Conservation (phyloP, 1,140 invertebrate species). For the Doryteuthis pealeii region DNA sequence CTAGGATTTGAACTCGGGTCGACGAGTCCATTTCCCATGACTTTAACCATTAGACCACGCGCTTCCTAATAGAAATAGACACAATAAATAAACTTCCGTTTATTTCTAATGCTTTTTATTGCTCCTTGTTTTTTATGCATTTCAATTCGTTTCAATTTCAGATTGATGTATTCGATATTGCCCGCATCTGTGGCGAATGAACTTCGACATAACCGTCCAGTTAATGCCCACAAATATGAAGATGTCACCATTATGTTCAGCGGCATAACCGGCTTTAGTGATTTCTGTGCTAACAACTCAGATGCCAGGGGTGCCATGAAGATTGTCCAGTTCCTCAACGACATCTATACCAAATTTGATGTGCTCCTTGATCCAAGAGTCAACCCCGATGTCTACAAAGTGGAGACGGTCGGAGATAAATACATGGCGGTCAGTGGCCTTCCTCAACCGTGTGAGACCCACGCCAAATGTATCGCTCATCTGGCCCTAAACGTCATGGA, state of each 20-base stretch:
- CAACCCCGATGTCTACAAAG: conserved; percentile 90
- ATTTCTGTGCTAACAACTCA: conserved; percentile 54
- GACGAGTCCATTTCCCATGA: no score
- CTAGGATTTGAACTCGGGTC: no score
- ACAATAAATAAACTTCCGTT: no score
- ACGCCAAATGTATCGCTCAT: conserved; percentile 89
- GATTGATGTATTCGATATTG: conserved; percentile 89
- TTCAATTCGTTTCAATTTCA: no score
- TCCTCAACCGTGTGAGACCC: conserved; percentile 86
- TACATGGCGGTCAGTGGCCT: conserved; percentile 98
- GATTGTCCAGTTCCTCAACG: conserved; percentile 57
- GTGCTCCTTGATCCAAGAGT: conserved; percentile 88
- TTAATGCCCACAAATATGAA: conserved; percentile 52
- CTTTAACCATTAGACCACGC: no score
- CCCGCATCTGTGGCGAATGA: conserved; percentile 92
- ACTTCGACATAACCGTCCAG: conserved; percentile 81
- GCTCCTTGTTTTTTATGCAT: no score
- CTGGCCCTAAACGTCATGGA: conserved; percentile 97
- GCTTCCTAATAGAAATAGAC: no score
- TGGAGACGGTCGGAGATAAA: conserved; percentile 99
- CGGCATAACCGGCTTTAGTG: conserved; percentile 56
- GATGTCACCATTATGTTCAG: conserved; percentile 58
- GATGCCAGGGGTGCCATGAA: conserved; percentile 51
- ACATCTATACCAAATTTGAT: conserved; percentile 57
- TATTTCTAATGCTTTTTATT: no score